phyloP scores from a whole-genome alignment of 2,888 invertebrate genomes.

The Drosophila aldrichi region DNA sequence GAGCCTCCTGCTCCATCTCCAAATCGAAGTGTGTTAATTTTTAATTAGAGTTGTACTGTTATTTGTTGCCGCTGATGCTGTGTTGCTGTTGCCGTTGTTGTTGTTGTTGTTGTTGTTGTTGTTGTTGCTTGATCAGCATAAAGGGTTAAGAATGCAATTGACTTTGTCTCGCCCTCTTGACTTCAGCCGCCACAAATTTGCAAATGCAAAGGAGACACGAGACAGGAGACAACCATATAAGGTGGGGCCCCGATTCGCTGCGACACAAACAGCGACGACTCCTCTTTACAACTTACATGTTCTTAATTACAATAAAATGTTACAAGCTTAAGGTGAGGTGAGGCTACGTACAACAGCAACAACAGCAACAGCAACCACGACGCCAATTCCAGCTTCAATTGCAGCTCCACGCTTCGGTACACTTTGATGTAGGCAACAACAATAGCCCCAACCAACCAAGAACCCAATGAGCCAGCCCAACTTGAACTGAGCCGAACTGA shows the following conservation, averaged over 20 bases:
- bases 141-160: constrained; percentile 79
- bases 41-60: constrained; percentile 79
- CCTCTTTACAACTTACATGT: constrained; percentile 78
- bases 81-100: too few relatives aligned
- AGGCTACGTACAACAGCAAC: constrained; percentile 53
- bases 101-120: constrained; percentile 10
- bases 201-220: constrained; percentile 66
- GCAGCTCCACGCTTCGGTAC: constrained; percentile 65
- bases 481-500: constrained; percentile 2
- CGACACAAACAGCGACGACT: constrained; percentile 55
- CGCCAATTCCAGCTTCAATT: constrained; percentile 62
- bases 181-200: constrained; percentile 73
- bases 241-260: constrained; percentile 57
- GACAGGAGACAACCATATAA: constrained; percentile 64
- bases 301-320: constrained; percentile 78
- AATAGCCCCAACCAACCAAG: constrained; percentile 43
- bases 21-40: constrained; percentile 71
- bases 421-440: constrained; percentile 69
- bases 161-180: constrained; percentile 80
- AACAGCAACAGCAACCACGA: constrained; percentile 39
- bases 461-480: constrained; percentile 2
- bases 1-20: background rate
- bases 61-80: constrained; percentile 65
- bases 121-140: constrained; percentile 62
- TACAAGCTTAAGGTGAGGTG: constrained; percentile 75